Evolutionary conservation across 1,140 invertebrate genomes (phyloP), one percentile per base, ranked within the genome.

Genomic region (Drosophila triauraria): DNA sequence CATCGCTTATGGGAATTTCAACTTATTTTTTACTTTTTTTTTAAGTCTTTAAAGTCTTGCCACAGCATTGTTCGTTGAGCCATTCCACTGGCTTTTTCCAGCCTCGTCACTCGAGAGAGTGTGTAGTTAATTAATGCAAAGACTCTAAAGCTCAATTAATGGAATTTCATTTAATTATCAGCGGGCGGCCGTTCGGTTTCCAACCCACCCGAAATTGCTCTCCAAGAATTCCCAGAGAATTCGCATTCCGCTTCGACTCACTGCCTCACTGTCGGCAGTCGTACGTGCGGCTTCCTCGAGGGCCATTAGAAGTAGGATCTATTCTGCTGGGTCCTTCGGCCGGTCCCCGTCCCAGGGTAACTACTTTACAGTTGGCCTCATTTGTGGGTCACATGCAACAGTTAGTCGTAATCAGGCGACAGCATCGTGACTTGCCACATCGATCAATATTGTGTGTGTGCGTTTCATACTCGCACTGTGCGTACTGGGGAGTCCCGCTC

Each of bases 161-260:
- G 80, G 60, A 87, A 83, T 88, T 88, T 87, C 77, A 84, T 90
- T 87, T 78, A 87, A 87, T 87, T 87, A 90, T 60, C 69, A 69
- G 57, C 64, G 42, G 69, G 51, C 35, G 53, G 59, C 69, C 62
- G 68, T 62, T 64, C 50, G 48, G 65, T 65, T 70, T n/a, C 54
- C 17, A 32, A 6, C 23, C 12, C 25, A 2, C 27, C 32, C 5
- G 48, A 13, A 63, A 35, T 42, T 74, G 53, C 60, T 46, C 48
- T 12, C 20, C 30, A 15, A 62, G 72, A 61, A 48, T 47, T 51
- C 30, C 27, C 47, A 40, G 42, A 44, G 60, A 35, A 57, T 56
- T 70, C 44, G 30, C 63, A 53, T 35, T 35, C n/a, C 25, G 4
- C 43, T 12, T 35, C 17, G 56, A 42, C 40, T 42, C 15, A n/a